A percentile compares a stretch with the other conserved stretches of the same genome.
phyloP scores from a whole-genome alignment of 1,140 invertebrate species.

The Drosophila arawakana region DNA sequence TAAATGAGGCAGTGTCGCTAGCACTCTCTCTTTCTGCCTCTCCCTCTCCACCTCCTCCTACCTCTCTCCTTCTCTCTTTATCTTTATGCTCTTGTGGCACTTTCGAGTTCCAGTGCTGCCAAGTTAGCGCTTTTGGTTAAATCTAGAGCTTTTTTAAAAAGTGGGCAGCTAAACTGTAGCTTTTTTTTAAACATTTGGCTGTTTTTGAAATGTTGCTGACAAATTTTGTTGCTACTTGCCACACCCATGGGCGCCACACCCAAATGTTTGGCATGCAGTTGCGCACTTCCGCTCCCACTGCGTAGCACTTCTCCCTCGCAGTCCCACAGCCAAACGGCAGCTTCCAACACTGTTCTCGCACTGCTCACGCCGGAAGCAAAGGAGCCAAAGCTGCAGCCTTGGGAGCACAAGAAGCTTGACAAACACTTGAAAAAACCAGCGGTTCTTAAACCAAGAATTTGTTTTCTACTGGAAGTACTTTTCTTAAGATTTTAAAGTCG shows the following conservation, averaged over 20 bases:
- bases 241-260: not conserved
- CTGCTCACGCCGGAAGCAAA: not conserved
- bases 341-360: not conserved
- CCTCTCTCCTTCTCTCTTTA: slow-evolving; percentile 13
- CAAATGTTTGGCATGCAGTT: slow-evolving; percentile 4
- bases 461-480: too few relatives aligned
- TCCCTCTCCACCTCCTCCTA: not conserved
- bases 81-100: slow-evolving; percentile 4
- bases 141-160: too few relatives aligned
- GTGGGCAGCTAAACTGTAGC: not conserved
- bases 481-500: too few relatives aligned
- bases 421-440: too few relatives aligned
- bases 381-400: not conserved
- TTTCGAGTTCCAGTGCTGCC: not conserved
- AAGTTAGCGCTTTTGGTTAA: too few relatives aligned
- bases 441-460: too few relatives aligned
- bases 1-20: slow-evolving; percentile 21
- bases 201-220: too few relatives aligned
- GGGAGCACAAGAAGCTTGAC: slow-evolving; percentile 1
- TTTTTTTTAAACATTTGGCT: too few relatives aligned
- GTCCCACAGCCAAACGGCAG: not conserved
- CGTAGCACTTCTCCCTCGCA: not conserved
- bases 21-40: not conserved
- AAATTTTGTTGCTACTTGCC: not conserved
- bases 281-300: not conserved